Conservation (phyloP, 2,888 invertebrate genomes). For the Zhuqinia jingwanae region DNA sequence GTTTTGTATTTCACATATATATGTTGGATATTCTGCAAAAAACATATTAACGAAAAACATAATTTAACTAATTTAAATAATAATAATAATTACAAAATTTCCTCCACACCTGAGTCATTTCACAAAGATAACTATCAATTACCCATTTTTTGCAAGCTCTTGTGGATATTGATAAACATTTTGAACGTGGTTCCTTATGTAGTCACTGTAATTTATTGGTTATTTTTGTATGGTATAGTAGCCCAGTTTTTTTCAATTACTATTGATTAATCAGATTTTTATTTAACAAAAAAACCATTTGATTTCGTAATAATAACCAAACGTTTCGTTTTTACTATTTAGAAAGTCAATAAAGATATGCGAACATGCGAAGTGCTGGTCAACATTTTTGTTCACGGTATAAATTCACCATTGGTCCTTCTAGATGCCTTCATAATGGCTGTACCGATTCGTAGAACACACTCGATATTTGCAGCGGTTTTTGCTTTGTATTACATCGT, state of each 20-base stretch:
- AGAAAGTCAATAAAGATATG: neutral
- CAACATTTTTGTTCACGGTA: constrained; percentile 70
- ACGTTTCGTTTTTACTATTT: too few species aligned
- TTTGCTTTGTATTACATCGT: constrained; percentile 48
- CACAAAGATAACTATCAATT: constrained; percentile 33
- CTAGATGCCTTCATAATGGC: constrained; percentile 71
- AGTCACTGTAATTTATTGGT: constrained; percentile 67
- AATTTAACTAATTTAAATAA: too few species aligned
- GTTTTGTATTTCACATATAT: constrained; percentile 60
- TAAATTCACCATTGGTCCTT: constrained; percentile 68
- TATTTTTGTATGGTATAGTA: constrained; percentile 45
- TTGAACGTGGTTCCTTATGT: constrained; percentile 66
- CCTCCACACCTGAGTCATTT: neutral
- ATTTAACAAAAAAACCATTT: too few species aligned
- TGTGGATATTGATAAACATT: constrained; percentile 73
- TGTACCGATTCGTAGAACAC: constrained; percentile 70
- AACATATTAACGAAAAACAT: neutral
- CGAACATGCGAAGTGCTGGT: neutral
- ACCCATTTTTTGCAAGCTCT: constrained; percentile 53
- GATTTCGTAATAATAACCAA: too few species aligned
- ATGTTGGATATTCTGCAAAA: constrained; percentile 18
- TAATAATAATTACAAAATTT: too few species aligned
- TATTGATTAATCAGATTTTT: too few species aligned
- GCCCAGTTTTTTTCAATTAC: too few species aligned
- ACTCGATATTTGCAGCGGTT: constrained; percentile 68